A percentile compares a stretch with the other conserved stretches of the same genome.
Conservation (phyloP, 2,888 invertebrate genomes). For the Baccha elongata region DNA sequence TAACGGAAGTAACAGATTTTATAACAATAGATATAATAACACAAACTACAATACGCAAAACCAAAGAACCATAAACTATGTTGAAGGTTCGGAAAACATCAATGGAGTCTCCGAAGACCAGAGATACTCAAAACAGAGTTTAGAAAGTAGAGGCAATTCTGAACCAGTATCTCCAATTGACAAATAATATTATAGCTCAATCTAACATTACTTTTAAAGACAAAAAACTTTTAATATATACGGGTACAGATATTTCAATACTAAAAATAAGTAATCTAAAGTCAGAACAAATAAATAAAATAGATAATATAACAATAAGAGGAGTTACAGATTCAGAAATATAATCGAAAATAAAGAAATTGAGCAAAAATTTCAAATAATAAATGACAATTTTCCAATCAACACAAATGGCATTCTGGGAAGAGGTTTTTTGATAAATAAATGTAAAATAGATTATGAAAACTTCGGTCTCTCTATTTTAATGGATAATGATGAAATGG, state of each 20-base stretch:
- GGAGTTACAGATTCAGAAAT: constrained; percentile 10
- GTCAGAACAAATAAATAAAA: not conserved
- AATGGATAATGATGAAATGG: not conserved
- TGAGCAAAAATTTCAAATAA: not conserved
- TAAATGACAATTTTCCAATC: constrained; percentile 23
- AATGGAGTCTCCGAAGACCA: not conserved
- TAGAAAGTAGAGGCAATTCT: not conserved
- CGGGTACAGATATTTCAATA: constrained; percentile 16
- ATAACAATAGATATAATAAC: not conserved
- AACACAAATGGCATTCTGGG: constrained; percentile 36
- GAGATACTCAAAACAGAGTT: not conserved
- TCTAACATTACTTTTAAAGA: not conserved
- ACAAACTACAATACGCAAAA: not conserved
- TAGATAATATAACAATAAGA: not conserved
- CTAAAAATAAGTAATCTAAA: not conserved
- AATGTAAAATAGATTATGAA: constrained; percentile 31
- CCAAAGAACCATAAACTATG: not conserved
- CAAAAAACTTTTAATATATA: constrained; percentile 3
- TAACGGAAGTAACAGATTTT: not conserved
- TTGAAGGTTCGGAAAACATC: constrained; percentile 8
- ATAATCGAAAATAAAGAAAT: not conserved
- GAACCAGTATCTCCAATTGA: not conserved
- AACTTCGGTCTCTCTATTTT: constrained; percentile 6
- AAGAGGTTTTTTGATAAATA: constrained; percentile 9
- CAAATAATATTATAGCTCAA: not conserved